Percentiles rank a stretch among this genome's conserved stretches.
Conservation (phyloP, 2,797 vertebrate species). For the Graptemys geographica region DNA sequence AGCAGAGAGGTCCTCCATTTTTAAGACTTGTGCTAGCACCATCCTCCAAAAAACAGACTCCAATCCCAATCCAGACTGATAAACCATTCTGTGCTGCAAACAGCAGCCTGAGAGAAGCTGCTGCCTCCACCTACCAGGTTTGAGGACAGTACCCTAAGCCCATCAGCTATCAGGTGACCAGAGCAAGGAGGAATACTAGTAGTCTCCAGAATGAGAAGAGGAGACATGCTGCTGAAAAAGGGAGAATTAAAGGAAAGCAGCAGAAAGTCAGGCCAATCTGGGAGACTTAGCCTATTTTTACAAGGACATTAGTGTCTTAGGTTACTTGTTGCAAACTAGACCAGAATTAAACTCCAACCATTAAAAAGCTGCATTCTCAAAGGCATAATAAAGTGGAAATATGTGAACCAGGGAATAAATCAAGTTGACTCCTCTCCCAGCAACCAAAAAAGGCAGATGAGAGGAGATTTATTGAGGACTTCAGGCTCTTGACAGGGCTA, state of each 20-base stretch:
- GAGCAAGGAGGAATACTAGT: neutral
- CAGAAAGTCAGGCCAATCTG: neutral
- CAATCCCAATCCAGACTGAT: neutral
- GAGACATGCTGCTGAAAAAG: neutral
- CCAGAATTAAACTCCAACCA: conserved; percentile 55
- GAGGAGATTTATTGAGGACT: conserved; percentile 67
- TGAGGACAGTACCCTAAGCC: neutral
- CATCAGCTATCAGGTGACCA: neutral
- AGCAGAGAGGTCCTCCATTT: neutral
- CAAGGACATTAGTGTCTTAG: conserved; percentile 32
- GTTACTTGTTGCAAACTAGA: conserved; percentile 32
- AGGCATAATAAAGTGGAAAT: conserved; percentile 58
- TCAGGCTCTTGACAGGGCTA: conserved; percentile 56
- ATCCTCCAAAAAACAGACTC: neutral
- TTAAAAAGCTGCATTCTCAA: conserved; percentile 42
- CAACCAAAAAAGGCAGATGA: conserved; percentile 61
- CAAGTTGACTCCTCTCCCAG: conserved; percentile 48
- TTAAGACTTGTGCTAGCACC: neutral
- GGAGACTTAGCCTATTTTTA: neutral
- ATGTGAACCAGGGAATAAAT: conserved; percentile 60
- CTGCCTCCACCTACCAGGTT: neutral
- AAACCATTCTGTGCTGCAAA: neutral
- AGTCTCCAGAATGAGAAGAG: neutral
- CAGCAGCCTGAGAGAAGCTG: neutral
- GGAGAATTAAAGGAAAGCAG: neutral